Base-by-base conservation (phyloP, 2,888 invertebrate species). In the Meandrusa payeni region DNA sequence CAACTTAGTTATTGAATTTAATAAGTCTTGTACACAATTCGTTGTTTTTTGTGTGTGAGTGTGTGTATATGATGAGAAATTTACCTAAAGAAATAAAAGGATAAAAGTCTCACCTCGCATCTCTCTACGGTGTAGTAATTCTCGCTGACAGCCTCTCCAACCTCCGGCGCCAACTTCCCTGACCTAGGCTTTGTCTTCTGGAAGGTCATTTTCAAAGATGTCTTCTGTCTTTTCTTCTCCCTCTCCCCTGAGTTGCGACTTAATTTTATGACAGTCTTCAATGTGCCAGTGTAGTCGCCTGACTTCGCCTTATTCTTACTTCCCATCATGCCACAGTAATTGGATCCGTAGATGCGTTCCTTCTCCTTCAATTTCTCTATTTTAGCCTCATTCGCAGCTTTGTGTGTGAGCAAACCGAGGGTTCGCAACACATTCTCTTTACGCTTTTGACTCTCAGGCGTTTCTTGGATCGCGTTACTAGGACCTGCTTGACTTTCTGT, bases 261-360 rank as follows among this genome's bases (percentile, higher is more conserved):
- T 51, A 95, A 77, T 76, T 95, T 94, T 58, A 95, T 95, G 58
- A 95, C 93, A 56, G 95, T 95, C 69, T 95, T 95, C 51, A 95
- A 70, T 0, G 95, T 95, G 23, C 95, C 95, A 1, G 94, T 94
- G 61, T 93, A 94, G 56, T 90, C 91, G 9, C 83, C 79, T 2
- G 78, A 63, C 13, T 76, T 74, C 0, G 74, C 52, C 38, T 69
- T 61, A 42, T 79, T 75, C 47, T 71, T 78, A 0, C 61, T 64
- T 1, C 37, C 37, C 52, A 73, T 62, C 28, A 67, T 57, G 1
- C 65, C 65, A 34, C 62, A 63, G 51, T 74, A 74, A 31, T 59
- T 61, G 2, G 53, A 38, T 2, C 61, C 62, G 22, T 63, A 67
- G 22, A 86, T 76, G 1, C 85, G 65, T 31, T 85, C 76, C 41